Evolutionary conservation across 1,140 invertebrate species (phyloP).

Genomic region (Aleiodes sp.): DNA sequence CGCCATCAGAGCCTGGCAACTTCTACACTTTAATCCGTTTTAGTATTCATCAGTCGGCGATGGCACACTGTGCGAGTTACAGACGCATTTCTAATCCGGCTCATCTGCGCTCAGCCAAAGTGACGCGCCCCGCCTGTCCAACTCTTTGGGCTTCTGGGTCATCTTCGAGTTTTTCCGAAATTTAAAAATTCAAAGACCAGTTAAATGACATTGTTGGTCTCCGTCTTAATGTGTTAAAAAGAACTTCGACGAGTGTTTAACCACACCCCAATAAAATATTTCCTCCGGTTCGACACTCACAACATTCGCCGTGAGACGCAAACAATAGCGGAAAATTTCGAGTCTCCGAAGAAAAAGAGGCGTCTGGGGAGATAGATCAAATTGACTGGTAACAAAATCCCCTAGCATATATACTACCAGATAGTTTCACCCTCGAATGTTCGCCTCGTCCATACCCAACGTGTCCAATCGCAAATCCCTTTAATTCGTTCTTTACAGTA

Average conservation of each 20-base stretch:
- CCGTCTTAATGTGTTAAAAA: not conserved
- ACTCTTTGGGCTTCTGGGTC: constrained; percentile 1
- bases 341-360: not conserved
- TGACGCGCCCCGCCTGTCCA: constrained; percentile 10
- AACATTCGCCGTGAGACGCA: too few species aligned
- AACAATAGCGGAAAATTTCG: not conserved
- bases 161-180: constrained; percentile 8
- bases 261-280: not conserved
- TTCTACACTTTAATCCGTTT: constrained; percentile 7
- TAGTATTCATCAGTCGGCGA: constrained; percentile 9
- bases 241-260: not conserved
- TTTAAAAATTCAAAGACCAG: not conserved
- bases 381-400: constrained; percentile 31
- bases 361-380: constrained; percentile 38
- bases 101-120: constrained; percentile 47
- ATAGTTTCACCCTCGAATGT: constrained; percentile 18
- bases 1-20: constrained; percentile 2
- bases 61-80: constrained; percentile 1
- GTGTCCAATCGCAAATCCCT: constrained; percentile 62
- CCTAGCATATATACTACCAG: constrained; percentile 13
- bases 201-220: not conserved
- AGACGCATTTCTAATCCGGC: constrained; percentile 44
- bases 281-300: too few species aligned
- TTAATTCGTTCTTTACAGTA: constrained; percentile 61
- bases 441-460: constrained; percentile 35